Evolutionary conservation across 2,797 vertebrate genomes (phyloP).

Genomic region (Lemur catta): DNA sequence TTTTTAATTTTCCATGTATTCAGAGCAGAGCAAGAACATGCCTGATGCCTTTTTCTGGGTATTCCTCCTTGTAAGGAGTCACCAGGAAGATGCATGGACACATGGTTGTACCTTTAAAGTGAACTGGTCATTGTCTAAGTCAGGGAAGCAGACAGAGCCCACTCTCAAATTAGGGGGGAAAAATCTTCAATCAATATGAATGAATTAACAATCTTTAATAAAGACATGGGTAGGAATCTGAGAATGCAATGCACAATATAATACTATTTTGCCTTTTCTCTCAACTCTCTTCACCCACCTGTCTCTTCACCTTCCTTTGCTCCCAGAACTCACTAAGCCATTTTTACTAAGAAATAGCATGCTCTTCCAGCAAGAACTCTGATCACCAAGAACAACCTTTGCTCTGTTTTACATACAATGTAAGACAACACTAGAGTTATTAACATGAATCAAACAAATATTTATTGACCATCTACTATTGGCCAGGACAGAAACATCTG

Average conservation of each 20-base stretch:
- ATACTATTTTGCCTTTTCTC: neutral
- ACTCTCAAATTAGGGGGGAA: too few species aligned
- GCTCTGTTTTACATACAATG: neutral
- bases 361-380: neutral
- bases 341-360: neutral
- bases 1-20: too few species aligned
- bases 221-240: neutral
- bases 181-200: too few species aligned
- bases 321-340: neutral
- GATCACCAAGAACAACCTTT: neutral
- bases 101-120: too few species aligned
- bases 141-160: too few species aligned
- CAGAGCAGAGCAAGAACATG: too few species aligned
- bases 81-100: too few species aligned
- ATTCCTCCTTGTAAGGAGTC: too few species aligned
- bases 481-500: neutral
- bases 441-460: neutral
- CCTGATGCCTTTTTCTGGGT: too few species aligned
- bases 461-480: neutral
- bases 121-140: too few species aligned
- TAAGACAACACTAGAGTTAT: neutral
- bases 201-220: too few species aligned
- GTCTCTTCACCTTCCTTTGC: neutral
- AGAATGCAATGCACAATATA: neutral
- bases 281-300: neutral